Evolutionary conservation across 2,797 vertebrate genomes (phyloP).

Genomic region (Molossus molossus): DNA sequence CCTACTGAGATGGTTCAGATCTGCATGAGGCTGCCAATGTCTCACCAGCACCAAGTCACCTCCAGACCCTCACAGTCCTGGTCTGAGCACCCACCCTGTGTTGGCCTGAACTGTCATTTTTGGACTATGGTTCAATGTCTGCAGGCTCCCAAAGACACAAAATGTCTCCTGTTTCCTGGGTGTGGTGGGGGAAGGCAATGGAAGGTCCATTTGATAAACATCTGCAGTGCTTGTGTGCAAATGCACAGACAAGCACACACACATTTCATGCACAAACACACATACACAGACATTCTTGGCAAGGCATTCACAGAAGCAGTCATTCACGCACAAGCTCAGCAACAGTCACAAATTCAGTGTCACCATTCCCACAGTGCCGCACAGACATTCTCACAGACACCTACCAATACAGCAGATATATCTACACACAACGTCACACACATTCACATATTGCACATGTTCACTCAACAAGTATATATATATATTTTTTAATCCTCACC

Average conservation of each 20-base stretch:
- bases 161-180: background rate
- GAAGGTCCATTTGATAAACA: background rate
- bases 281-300: background rate
- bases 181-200: background rate
- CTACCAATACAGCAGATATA: background rate
- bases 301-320: background rate
- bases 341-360: background rate
- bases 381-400: background rate
- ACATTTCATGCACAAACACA: background rate
- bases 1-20: background rate
- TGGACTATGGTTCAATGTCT: background rate
- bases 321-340: background rate
- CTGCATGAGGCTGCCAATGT: background rate
- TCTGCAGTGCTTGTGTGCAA: fast-evolving
- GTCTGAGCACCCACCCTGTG: background rate
- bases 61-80: background rate
- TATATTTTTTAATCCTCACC: too few species aligned
- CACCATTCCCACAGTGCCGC: background rate
- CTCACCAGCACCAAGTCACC: background rate
- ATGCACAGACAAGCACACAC: background rate
- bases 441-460: background rate
- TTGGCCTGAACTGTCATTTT: background rate
- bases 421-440: background rate
- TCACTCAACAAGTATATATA: background rate
- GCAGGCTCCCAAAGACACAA: slow-evolving; percentile 9